Evolutionary conservation across 2,888 invertebrate species (phyloP).

Genomic region (Sinodicranocentrus sp.): DNA sequence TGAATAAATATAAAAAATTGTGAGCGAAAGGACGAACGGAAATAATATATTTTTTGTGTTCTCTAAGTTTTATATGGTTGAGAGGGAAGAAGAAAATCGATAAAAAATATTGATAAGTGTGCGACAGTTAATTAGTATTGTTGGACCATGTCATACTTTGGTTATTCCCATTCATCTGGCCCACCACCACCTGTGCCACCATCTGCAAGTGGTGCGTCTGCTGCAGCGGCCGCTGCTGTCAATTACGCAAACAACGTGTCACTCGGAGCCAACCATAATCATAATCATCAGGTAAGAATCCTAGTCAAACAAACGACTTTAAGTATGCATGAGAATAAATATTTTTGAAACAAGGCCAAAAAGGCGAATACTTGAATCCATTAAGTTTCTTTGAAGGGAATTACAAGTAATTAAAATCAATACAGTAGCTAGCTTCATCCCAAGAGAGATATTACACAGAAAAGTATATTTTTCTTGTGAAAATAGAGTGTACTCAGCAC

Average conservation of each 20-base stretch:
- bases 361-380: too few relatives aligned
- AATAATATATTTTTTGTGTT: too few relatives aligned
- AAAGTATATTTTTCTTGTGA: too few relatives aligned
- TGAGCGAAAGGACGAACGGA: too few relatives aligned
- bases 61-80: too few relatives aligned
- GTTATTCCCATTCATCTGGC: constrained; percentile 74
- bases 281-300: constrained; percentile 58
- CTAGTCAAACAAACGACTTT: too few relatives aligned
- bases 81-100: neutral
- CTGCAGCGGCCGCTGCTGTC: constrained; percentile 59
- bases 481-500: too few relatives aligned
- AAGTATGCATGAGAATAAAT: neutral
- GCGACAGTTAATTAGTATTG: constrained; percentile 2
- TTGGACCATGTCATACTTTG: constrained; percentile 76
- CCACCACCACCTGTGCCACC: constrained; percentile 72
- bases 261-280: constrained; percentile 59
- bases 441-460: neutral
- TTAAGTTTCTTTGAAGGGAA: too few relatives aligned
- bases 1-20: too few relatives aligned
- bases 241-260: constrained; percentile 67
- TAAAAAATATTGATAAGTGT: neutral
- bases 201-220: constrained; percentile 62
- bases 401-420: constrained; percentile 41
- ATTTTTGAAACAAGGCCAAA: constrained; percentile 35
- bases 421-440: neutral